phyloP scores from a whole-genome alignment of 2,888 invertebrate species.

The Pyrrhia umbra region DNA sequence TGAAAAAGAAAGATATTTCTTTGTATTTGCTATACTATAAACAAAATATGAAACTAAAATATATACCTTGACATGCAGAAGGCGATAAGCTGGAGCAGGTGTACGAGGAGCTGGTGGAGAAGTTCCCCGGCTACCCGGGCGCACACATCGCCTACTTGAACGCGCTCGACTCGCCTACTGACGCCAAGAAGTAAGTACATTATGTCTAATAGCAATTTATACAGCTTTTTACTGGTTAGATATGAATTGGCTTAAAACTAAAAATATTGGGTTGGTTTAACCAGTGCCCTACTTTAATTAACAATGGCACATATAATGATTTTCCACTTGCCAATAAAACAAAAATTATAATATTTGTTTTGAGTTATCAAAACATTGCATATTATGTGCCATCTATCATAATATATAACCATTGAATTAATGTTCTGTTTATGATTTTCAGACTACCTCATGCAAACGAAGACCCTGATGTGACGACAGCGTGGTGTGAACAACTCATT shows the following conservation, averaged over 20 bases:
- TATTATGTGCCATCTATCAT: too few relatives aligned
- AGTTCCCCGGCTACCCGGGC: constrained; percentile 94
- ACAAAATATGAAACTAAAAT: background rate
- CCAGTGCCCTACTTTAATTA: too few relatives aligned
- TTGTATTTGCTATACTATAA: too few relatives aligned
- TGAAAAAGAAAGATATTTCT: too few relatives aligned
- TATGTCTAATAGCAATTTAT: background rate
- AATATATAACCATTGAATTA: background rate
- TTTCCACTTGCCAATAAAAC: too few relatives aligned
- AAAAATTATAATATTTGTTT: too few relatives aligned
- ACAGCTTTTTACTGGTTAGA: too few relatives aligned
- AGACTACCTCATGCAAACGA: constrained; percentile 88
- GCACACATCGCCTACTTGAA: constrained; percentile 95
- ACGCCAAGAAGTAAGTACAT: constrained; percentile 78
- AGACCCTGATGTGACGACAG: constrained; percentile 81
- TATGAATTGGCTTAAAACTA: too few relatives aligned
- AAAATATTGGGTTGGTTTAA: too few relatives aligned
- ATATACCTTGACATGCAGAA: constrained; percentile 77
- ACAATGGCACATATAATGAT: too few relatives aligned
- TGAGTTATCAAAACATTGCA: too few relatives aligned
- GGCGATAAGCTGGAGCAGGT: constrained; percentile 92
- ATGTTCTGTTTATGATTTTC: constrained; percentile 36
- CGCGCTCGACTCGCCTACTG: constrained; percentile 91
- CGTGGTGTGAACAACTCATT: constrained; percentile 86
- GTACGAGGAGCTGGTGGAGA: constrained; percentile 93